Evolutionary conservation across 2,113 vertebrate species (phyloP).

Genomic region (Micromys minutus): DNA sequence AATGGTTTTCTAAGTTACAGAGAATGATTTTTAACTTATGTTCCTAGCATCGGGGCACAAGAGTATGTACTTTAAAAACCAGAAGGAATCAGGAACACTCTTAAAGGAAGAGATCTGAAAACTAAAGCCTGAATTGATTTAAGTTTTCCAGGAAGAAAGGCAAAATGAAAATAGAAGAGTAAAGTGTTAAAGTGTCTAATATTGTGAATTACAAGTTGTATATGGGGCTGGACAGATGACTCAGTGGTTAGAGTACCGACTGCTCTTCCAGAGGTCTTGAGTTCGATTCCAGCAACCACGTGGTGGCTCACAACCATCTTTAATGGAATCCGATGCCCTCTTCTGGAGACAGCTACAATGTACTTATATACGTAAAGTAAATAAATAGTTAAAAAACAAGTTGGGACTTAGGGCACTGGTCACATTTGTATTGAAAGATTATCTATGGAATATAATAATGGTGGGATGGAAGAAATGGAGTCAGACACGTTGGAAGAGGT

Average conservation of each 20-base stretch:
- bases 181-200: not conserved
- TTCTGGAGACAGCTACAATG: too few species aligned
- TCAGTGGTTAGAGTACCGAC: too few species aligned
- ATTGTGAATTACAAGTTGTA: not conserved
- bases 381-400: too few species aligned
- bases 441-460: not conserved
- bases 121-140: not conserved
- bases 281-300: too few species aligned
- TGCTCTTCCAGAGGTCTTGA: too few species aligned
- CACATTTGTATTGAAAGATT: constrained; percentile 4
- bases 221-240: too few species aligned
- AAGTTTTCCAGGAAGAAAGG: not conserved
- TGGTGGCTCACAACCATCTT: too few species aligned
- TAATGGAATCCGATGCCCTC: too few species aligned
- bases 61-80: constrained; percentile 34
- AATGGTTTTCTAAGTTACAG: not conserved
- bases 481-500: not conserved
- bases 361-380: too few species aligned
- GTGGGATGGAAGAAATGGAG: not conserved
- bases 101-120: constrained; percentile 34
- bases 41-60: not conserved
- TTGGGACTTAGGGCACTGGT: not conserved
- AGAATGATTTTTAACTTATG: not conserved
- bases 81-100: not conserved
- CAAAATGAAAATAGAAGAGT: not conserved